Evolutionary conservation across 1,140 invertebrate genomes (phyloP), one percentile per base, ranked within the genome.

Genomic region (Listronotus oregonensis): DNA sequence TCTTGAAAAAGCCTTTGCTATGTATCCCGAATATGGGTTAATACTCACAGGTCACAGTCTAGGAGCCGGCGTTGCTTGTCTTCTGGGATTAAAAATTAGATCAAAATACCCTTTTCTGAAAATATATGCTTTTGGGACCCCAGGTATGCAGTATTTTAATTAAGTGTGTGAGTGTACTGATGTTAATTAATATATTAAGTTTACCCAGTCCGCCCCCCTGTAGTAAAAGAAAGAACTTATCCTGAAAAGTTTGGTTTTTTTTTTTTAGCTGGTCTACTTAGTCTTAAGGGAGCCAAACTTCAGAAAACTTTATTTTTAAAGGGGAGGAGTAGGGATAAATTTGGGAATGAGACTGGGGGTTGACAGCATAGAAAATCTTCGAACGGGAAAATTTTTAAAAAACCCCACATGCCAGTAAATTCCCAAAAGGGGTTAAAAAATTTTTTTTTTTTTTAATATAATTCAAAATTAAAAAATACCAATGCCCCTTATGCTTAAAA

Each of bases 311-410:
- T 81, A 87, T 93, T 14, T 84, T 95, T 74, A 92, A 92, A 0
- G n/a, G n/a, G 84, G 96, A 14, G 89, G 95, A 6, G 83, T 96
- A 0, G 95, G 94, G 92, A 96, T 80, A n/a, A 94, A 97, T 78
- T 84, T 96, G 59, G 90, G 96, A 7, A 92, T 94, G 85, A 82
- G 93, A 67, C 81, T 95, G 10, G 89, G 90, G 67, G 87, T 95
- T 42, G 86, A 91, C 66, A 90, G 89, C 68, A 87, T 89, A 71
- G 90, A 94, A 80, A 89, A 93, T 74, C 83, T 95, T 17, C 84
- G 93, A 67, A 89, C 86, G 9, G 88, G 90, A n/a, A n/a, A 66
- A 84, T 95, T 58, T 83, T 94, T 54, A n/a, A n/a, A 85, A 88
- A 77, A 89, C 89, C 11, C 83, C 95, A 60, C 86, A 88, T 71